These are phyloP conservation scores for Tragelaphus buxtoni DNA, from an alignment of 2,113 vertebrate species.

Conservation along the genomic window DNA sequence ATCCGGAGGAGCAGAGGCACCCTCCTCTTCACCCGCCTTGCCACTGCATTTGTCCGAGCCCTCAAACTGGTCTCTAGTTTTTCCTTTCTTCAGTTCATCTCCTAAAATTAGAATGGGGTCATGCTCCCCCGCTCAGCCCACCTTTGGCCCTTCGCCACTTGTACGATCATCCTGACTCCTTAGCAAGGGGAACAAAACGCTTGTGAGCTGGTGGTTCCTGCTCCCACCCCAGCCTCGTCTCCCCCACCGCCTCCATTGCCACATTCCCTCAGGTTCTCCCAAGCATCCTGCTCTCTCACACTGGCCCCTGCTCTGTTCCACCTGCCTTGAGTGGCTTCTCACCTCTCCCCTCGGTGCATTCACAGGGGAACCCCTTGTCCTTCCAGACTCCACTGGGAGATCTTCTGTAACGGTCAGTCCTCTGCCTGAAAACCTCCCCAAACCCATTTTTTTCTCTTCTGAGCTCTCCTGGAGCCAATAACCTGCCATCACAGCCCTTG, in stretches of 20 bases:
- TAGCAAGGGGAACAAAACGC: neutral
- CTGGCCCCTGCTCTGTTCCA: neutral
- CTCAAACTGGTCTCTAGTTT: neutral
- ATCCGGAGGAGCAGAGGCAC: neutral
- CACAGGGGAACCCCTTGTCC: neutral
- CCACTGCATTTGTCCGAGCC: neutral
- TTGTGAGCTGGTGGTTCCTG: neutral
- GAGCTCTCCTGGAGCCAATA: neutral
- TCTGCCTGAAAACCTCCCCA: fast-evolving
- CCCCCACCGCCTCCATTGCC: neutral
- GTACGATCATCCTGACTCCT: neutral
- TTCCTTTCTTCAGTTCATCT: neutral
- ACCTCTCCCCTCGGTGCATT: neutral
- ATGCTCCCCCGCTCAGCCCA: fast-evolving
- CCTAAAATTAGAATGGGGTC: neutral
- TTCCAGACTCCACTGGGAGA: neutral
- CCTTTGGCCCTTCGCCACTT: neutral
- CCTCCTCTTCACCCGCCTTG: neutral
- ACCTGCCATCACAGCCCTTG: neutral
- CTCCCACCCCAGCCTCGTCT: neutral
- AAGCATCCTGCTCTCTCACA: neutral
- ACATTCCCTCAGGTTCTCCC: neutral
- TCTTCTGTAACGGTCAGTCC: neutral
- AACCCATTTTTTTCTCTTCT: neutral
- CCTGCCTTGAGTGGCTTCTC: no score